Base-by-base conservation (phyloP, 2,797 vertebrate species). In the Enteromius viviparus region DNA sequence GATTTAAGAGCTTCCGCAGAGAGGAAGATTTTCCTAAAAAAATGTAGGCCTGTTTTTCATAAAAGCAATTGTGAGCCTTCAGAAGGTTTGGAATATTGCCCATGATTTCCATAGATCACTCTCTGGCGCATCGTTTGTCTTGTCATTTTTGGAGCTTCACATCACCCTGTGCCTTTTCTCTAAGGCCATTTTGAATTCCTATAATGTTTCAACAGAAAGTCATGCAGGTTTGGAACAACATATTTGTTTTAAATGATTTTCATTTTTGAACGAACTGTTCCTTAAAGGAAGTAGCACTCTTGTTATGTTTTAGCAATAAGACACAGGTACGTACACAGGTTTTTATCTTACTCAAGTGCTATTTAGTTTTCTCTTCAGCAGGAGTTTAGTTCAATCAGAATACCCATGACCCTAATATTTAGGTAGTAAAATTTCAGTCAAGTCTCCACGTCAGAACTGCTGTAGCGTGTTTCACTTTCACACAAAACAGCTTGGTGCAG, bases 401-500 rank as follows among this genome's bases (percentile, higher is more conserved):
- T 69, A 77, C 37, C 70, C 12, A 49, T 69, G 77, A 62, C 80
- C 60, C 37, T 40, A 29, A 6, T 49, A 58, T 53, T 19, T n/a
- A 71, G 47, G 76, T 29, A 12, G 78, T 76, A 84, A 45, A 80
- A 55, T 66, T 65, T 71, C 17, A 71, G 76, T 82, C 79, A 71
- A 75, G 58, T 65, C 70, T 77, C 23, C 74, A 70, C 49, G 58
- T 71, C 51, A 77, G 80, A 34, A 55, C 68, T 70, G 60, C 51
- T 78, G 82, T 58, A 62, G 71, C 14, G 0, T 83, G 83, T 89
- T 87, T 87, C 86, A 88, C 80, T 89, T 84, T 86, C 83, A 83
- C 87, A 89, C 84, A 87, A 89, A 85, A 88, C 87, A 88, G 69
- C 74, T 88, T 69, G 79, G 60, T 83, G 47, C 83, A 86, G 87